Evolutionary conservation across 2,113 vertebrate species (phyloP), one percentile per base, ranked within the genome.

Genomic region (Muntiacus muntjak): DNA sequence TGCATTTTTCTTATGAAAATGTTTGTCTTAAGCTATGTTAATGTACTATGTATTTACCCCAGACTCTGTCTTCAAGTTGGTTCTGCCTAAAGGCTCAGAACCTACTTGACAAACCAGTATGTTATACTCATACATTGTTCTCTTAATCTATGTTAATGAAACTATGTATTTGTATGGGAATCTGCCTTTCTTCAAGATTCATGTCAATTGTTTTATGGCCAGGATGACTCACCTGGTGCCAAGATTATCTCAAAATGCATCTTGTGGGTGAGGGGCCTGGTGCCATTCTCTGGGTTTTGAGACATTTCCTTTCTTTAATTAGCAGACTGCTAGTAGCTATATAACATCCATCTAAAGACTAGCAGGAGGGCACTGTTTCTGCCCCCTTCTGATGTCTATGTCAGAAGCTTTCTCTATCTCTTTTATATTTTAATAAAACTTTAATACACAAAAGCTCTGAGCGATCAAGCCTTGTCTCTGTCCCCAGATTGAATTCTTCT

Each of bases 121-220:
- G 64, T 36, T 71, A 36, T 71, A 36, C 16, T 71, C 64, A 58
- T 58, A 58, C 57, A 71, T 71, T 71, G n/a, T 71, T 71, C 64
- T 71, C 64, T 11, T 71, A 71, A 71, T 36, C 64, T 71, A 36
- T 71, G 9, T 21, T 36, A 71, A 71, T 11, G n/a, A 36, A 36
- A 71, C 64, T 71, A 36, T 33, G 3, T 67, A 21, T 71, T 71
- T 71, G n/a, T 36, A 71, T 36, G 64, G n/a, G 9, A 71, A 71
- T 36, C 9, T 36, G 64, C 33, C 64, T 36, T 71, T 71, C 64
- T 71, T 71, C n/a, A 71, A 71, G 17, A 21, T 71, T 11, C n/a
- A 36, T 21, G 17, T 21, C 64, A 36, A 6, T 71, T 0, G 0
- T 71, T 71, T 71, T 36, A 71, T 36, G n/a, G n/a, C n/a, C 3